Conservation (phyloP, 2,888 invertebrate genomes). For the Tetropium fuscum region DNA sequence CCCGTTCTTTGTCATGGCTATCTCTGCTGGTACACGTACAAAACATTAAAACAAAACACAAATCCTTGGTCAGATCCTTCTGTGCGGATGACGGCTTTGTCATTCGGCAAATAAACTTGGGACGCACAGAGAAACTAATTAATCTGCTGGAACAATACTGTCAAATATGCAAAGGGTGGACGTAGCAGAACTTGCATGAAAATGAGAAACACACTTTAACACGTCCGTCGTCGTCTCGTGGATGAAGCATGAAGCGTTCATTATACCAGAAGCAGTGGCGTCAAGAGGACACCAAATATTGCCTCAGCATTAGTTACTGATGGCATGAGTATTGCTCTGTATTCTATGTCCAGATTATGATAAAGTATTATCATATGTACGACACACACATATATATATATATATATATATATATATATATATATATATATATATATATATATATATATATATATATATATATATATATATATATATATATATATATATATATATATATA, state of each 20-base stretch:
- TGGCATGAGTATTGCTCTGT: too few relatives aligned
- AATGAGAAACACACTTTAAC: conserved; percentile 34
- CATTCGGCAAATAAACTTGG: conserved; percentile 8
- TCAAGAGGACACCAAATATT: not conserved
- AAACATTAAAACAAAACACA: conserved; percentile 10
- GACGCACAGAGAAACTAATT: conserved; percentile 14
- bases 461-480: too few relatives aligned
- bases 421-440: too few relatives aligned
- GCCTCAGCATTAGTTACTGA: conserved; percentile 6
- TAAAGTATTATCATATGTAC: too few relatives aligned
- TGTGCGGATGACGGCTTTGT: conserved; percentile 19
- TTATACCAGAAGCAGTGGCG: conserved; percentile 26
- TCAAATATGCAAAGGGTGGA: conserved; percentile 30
- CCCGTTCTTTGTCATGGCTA: conserved; percentile 1
- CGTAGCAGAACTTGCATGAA: conserved; percentile 10
- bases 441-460: too few relatives aligned
- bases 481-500: too few relatives aligned
- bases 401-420: too few relatives aligned
- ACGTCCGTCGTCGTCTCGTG: conserved; percentile 21
- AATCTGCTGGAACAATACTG: conserved; percentile 26
- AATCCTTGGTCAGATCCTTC: conserved; percentile 13
- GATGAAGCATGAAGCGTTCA: conserved; percentile 26
- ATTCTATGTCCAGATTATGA: too few relatives aligned
- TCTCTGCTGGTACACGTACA: not conserved
- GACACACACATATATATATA: too few relatives aligned